These are phyloP conservation scores for Euphysa ruthae DNA, from an alignment of 30 jellyfish, hydroid and myxozoan genomes.

Conservation along the genomic window DNA sequence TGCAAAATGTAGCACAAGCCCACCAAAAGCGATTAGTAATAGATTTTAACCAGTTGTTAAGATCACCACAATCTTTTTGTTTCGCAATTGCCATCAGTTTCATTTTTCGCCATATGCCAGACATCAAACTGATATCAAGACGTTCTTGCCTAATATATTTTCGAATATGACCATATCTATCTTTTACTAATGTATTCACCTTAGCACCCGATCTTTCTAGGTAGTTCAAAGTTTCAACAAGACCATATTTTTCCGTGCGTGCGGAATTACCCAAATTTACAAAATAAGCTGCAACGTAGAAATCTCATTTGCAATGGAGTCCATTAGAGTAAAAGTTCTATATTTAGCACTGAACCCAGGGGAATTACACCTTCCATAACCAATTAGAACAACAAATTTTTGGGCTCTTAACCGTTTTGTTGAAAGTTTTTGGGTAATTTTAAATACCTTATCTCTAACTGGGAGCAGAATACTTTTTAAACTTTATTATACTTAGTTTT, in stretches of 20 bases:
- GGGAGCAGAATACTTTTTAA: too few relatives aligned
- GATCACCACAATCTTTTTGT: background rate
- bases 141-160: constrained; percentile 18
- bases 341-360: too few relatives aligned
- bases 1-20: constrained; percentile 33
- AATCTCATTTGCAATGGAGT: background rate
- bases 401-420: too few relatives aligned
- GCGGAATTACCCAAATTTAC: constrained; percentile 3
- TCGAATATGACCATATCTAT: constrained; percentile 29
- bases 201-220: constrained; percentile 8
- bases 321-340: constrained; percentile 39
- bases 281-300: background rate
- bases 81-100: too few relatives aligned
- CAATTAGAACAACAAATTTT: constrained; percentile 5
- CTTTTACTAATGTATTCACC: constrained; percentile 1
- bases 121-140: constrained; percentile 33
- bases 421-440: too few relatives aligned
- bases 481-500: too few relatives aligned
- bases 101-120: constrained; percentile 40
- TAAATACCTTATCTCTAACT: too few relatives aligned
- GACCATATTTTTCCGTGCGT: constrained; percentile 31
- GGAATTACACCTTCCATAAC: constrained; percentile 39
- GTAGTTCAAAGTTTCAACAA: constrained; percentile 1
- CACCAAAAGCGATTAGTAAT: constrained; percentile 43
- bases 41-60: background rate